phyloP scores from a whole-genome alignment of 1,140 invertebrate species.

The Planococcus citri region DNA sequence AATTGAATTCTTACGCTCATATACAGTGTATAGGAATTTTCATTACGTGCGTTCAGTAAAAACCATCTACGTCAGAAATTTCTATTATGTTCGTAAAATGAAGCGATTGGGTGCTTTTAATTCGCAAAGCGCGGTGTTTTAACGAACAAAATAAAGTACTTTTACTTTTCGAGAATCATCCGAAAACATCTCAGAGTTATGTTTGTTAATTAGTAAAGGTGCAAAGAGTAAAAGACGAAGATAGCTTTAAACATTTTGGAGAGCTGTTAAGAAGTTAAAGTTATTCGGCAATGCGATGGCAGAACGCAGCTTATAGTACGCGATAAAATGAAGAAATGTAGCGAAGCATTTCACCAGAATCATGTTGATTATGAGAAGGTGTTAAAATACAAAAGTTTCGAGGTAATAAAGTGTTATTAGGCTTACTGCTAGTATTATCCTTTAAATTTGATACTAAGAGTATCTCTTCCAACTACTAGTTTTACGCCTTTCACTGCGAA shows the following conservation, averaged over 20 bases:
- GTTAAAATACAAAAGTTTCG: conserved; percentile 17
- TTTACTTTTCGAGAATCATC: conserved; percentile 16
- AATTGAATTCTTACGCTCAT: background rate
- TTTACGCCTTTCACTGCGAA: background rate
- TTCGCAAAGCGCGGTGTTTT: background rate
- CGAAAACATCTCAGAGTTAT: conserved; percentile 19
- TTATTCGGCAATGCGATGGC: conserved; percentile 16
- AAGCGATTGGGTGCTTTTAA: conserved; percentile 13
- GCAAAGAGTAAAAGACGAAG: conserved; percentile 18
- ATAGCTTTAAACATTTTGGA: conserved; percentile 20
- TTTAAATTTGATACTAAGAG: conserved; percentile 10
- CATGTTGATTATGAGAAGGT: conserved; percentile 19
- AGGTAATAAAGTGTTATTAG: conserved; percentile 19
- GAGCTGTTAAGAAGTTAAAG: conserved; percentile 19
- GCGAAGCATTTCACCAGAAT: conserved; percentile 9
- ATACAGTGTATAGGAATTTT: conserved; percentile 5
- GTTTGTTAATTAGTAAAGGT: conserved; percentile 19
- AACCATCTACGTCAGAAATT: conserved; percentile 2
- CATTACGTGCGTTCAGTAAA: background rate
- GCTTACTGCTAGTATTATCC: conserved; percentile 18
- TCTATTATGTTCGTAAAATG: conserved; percentile 12
- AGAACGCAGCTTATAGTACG: conserved; percentile 14
- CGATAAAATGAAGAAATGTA: conserved; percentile 7
- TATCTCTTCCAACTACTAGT: background rate
- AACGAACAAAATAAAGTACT: conserved; percentile 18